Base-by-base conservation (phyloP, 2,888 invertebrate species). In the Chouioia cunea region DNA sequence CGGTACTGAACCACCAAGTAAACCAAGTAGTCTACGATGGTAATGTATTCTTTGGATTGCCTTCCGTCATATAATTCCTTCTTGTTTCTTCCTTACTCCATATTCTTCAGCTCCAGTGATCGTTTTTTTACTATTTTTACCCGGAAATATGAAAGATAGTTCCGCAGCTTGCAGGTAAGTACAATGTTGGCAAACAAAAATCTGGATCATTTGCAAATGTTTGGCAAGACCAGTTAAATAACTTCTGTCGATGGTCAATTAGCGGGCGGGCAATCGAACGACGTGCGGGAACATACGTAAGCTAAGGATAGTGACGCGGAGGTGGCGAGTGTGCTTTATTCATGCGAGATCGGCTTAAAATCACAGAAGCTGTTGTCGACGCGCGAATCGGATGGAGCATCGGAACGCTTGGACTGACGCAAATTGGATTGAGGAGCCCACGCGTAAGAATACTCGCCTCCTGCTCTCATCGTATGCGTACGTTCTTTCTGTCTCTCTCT, bases 11-110 rank as follows among this genome's bases (percentile, higher is more conserved):
- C n/a, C n/a, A 0, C 4, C 16, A 22, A 47, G 47, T 20, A 47
- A 66, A 23, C 64, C 70, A 65, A 73, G 60, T 62, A 74, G 75
- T 76, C 73, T 76, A 69, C 74, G 75, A 74, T 71, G 73, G 72
- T 74, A 75, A 73, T 74, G 73, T 65, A 75, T 76, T 57, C 68
- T 43, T 22, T 44, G 20, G 46, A 23, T 48, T 60, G 18, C 46
- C 46, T 44, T 23, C 46, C 6, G n/a, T 27, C 36, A 23, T 16
- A 16, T 27, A n/a, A n/a, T n/a, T n/a, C n/a, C n/a, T n/a, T n/a
- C n/a, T n/a, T n/a, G n/a, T n/a, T n/a, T n/a, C n/a, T n/a, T n/a
- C n/a, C n/a, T n/a, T n/a, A n/a, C n/a, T n/a, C n/a, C n/a, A n/a
- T n/a, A n/a, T n/a, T n/a, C n/a, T n/a, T n/a, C n/a, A n/a, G n/a